These are phyloP conservation scores for Arizona elegans DNA, from an alignment of 2,113 vertebrate species.

Conservation along the genomic window DNA sequence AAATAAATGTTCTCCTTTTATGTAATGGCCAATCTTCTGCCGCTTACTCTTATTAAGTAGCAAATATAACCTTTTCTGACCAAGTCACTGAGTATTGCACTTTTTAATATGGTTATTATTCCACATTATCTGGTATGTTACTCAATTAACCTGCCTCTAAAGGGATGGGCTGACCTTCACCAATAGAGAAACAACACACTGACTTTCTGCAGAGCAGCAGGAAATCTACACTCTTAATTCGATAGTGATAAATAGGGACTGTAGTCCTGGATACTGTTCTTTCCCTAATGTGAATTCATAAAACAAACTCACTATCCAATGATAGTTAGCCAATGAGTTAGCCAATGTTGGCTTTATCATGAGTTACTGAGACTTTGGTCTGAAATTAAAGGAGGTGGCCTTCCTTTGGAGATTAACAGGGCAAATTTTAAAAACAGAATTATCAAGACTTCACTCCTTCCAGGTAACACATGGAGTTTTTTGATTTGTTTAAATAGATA, in stretches of 20 bases:
- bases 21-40: neutral
- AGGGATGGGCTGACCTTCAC: neutral
- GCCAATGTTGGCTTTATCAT: neutral
- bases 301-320: slow-evolving; percentile 20
- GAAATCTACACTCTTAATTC: slow-evolving; percentile 17
- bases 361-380: neutral
- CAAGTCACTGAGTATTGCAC: neutral
- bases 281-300: neutral
- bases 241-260: slow-evolving; percentile 8
- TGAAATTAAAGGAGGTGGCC: neutral
- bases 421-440: neutral
- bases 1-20: neutral
- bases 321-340: neutral
- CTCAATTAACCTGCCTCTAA: slow-evolving; percentile 27
- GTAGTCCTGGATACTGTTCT: neutral
- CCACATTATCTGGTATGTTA: neutral
- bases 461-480: neutral
- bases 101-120: slow-evolving; percentile 27
- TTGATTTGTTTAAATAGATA: neutral
- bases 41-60: slow-evolving; percentile 9
- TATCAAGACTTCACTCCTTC: neutral
- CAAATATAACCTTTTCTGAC: slow-evolving; percentile 34
- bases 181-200: slow-evolving; percentile 6
- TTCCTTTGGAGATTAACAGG: neutral
- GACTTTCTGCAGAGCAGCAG: slow-evolving; percentile 8